Evolutionary conservation across 92 coral and sea anemone species (phyloP).

Genomic region (Pocillopora grandis): DNA sequence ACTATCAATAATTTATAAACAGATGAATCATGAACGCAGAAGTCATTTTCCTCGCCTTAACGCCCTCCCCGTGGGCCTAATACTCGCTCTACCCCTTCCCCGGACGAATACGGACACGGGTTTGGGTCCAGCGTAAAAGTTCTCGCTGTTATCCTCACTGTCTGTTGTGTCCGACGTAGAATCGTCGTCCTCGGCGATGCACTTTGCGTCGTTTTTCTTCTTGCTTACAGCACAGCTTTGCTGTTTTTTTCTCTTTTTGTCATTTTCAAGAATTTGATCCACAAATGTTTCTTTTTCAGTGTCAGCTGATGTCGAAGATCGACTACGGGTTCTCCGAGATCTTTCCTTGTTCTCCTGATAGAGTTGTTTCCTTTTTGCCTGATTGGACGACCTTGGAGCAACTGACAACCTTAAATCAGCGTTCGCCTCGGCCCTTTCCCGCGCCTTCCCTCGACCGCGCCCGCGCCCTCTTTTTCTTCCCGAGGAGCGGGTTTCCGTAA

Average conservation of each 20-base stretch:
- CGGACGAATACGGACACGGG: conserved; percentile 1
- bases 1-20: no score
- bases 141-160: background rate
- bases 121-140: background rate
- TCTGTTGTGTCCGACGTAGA: conserved; percentile 14
- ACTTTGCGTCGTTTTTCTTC: background rate
- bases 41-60: background rate
- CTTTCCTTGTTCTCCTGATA: conserved; percentile 1
- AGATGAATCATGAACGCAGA: background rate
- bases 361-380: background rate
- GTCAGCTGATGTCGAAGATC: background rate
- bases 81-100: conserved; percentile 32
- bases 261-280: background rate
- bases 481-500: conserved; percentile 21
- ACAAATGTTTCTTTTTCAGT: background rate
- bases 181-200: background rate
- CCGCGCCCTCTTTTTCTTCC: conserved; percentile 36
- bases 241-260: background rate
- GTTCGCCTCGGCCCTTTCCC: background rate
- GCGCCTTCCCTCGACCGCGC: conserved; percentile 20
- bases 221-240: background rate
- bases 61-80: background rate
- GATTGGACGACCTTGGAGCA: background rate
- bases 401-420: background rate
- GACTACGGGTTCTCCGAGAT: background rate